Base-by-base conservation (phyloP, 2,888 invertebrate species). In the Syritta pipiens region DNA sequence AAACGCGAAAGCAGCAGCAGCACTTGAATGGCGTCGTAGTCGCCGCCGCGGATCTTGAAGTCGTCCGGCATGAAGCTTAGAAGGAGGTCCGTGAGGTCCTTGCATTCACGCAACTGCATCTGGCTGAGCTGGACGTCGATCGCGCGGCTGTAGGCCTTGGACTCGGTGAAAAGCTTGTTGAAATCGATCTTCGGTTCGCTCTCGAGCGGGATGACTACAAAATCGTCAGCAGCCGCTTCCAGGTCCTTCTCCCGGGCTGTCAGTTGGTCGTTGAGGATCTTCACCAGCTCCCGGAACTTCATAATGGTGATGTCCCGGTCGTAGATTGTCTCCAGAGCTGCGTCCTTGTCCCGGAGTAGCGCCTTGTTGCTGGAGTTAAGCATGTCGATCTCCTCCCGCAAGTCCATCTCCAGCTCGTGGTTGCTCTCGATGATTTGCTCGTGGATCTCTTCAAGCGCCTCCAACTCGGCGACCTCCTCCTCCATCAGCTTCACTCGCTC, bases 401-500 rank as follows among this genome's bases (percentile, higher is more conserved):
- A 90, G 86, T 99, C 99, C 85, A 96, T 91, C 87, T 99, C 98
- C 46, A 96, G 90, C 88, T 98, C 98, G 42, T 96, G 93, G 83
- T 97, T 96, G 81, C 95, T 95, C 89, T 98, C 97, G 82, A 97
- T 96, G 53, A 99, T 90, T 89, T 99, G 98, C 85, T 99, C 99
- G 86, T 98, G 98, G 88, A 99, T 97, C 84, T 98, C 97, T 86
- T 96, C 95, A 1, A 96, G 88, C 0, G 95, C 96, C 88, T 96
- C 97, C 83, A 98, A 89, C 86, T 99, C 98, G 3, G 93, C 91
- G 0, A 98, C 96, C 83, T 97, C 96, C 86, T 99, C 98, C 84
- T 96, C 94, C 55, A 98, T 88, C 83, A 96, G 93, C 51, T 93
- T 93, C 0, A 93, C 95, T 89, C 94, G 94, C 84, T 99, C 99